phyloP scores from a whole-genome alignment of 2,888 invertebrate genomes.

The Troilus luridus region DNA sequence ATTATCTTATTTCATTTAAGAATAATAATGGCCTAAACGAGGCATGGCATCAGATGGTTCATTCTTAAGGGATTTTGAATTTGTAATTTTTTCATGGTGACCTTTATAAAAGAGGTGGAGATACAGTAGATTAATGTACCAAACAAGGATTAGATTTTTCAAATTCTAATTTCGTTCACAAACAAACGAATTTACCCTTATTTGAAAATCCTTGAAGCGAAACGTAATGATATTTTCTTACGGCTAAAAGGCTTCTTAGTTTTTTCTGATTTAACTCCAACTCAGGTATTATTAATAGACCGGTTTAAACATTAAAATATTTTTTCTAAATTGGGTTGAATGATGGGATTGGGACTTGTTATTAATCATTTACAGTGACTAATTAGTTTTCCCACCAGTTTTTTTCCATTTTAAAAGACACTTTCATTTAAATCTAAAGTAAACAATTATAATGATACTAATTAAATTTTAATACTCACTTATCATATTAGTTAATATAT shows the following conservation, averaged over 20 bases:
- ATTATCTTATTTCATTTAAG: no score
- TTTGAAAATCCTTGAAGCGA: neutral
- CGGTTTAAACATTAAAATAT: slow-evolving; percentile 4
- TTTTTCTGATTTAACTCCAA: neutral
- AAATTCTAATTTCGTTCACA: no score
- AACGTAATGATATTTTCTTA: neutral
- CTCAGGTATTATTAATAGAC: neutral
- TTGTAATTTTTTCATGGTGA: neutral
- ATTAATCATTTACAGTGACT: neutral
- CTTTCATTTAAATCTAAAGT: neutral
- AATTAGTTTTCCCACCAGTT: neutral
- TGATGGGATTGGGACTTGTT: neutral
- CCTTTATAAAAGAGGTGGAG: neutral
- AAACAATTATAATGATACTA: neutral
- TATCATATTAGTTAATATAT: neutral
- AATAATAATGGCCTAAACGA: no score
- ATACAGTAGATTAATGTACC: neutral
- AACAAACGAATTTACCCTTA: neutral
- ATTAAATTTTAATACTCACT: neutral
- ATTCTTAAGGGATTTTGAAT: neutral
- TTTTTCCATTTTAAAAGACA: neutral
- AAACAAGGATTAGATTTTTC: neutral
- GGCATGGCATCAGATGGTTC: no score
- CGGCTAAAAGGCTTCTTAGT: neutral
- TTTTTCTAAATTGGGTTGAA: neutral